These are phyloP conservation scores for Drosophila aff. DNA, from an alignment of 1,140 invertebrate genomes.

Conservation along the genomic window DNA sequence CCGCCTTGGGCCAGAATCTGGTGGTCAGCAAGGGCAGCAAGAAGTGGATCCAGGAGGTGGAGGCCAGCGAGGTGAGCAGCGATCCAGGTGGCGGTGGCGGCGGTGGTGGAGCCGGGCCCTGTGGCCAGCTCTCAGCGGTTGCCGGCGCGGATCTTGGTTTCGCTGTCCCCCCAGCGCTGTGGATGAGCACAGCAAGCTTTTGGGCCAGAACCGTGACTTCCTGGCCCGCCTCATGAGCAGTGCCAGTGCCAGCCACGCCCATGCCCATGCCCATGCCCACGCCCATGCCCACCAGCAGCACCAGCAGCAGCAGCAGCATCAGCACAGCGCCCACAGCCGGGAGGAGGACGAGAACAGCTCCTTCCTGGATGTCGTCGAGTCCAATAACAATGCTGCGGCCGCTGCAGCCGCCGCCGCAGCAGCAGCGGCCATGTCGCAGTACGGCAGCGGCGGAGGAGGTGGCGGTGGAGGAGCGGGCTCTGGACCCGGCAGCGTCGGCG, in stretches of 20 bases:
- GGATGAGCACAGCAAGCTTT: slow-evolving; percentile 77
- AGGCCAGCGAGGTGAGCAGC: slow-evolving; percentile 55
- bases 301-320: slow-evolving; percentile 52
- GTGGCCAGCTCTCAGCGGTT: slow-evolving; percentile 39
- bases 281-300: slow-evolving; percentile 54
- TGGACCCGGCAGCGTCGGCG: slow-evolving; percentile 7
- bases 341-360: slow-evolving; percentile 84
- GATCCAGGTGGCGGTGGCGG: slow-evolving; percentile 25
- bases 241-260: slow-evolving; percentile 66
- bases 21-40: slow-evolving; percentile 85
- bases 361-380: slow-evolving; percentile 83
- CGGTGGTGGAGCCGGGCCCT: not conserved
- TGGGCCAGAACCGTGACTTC: slow-evolving; percentile 82
- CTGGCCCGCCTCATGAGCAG: slow-evolving; percentile 80
- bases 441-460: slow-evolving; percentile 26
- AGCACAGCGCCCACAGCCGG: slow-evolving; percentile 67
- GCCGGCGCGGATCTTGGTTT: slow-evolving; percentile 67
- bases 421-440: slow-evolving; percentile 76
- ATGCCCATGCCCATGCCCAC: slow-evolving; percentile 48
- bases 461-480: slow-evolving; percentile 9
- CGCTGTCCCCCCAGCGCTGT: slow-evolving; percentile 72
- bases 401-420: slow-evolving; percentile 62
- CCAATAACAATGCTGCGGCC: slow-evolving; percentile 73
- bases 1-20: slow-evolving; percentile 75
- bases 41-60: slow-evolving; percentile 78